These are phyloP conservation scores for Onychorhynchus coronatus DNA, from an alignment of 2,113 vertebrate genomes.

Conservation along the genomic window DNA sequence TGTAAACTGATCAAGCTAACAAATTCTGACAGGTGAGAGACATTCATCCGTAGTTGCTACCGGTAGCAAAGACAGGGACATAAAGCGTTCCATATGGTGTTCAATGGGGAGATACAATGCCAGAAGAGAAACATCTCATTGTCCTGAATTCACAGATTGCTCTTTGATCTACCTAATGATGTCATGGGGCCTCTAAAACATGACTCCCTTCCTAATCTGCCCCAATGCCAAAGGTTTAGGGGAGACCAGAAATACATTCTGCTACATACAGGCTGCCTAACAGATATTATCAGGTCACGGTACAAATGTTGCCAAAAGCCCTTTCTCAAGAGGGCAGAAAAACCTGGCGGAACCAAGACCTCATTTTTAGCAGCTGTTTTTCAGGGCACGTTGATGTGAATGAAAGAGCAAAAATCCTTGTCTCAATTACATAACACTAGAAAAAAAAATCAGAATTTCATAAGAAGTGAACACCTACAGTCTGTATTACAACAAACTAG, in stretches of 20 bases:
- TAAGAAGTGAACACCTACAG: neutral
- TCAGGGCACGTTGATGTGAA: neutral
- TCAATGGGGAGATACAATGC: neutral
- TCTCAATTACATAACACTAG: neutral
- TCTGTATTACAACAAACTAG: neutral
- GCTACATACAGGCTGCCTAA: neutral
- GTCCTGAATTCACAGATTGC: neutral
- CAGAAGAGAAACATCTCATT: neutral
- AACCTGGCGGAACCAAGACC: neutral
- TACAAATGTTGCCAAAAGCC: neutral
- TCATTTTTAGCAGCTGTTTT: neutral
- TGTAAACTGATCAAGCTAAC: constrained; percentile 2
- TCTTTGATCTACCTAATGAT: neutral
- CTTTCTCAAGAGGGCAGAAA: neutral
- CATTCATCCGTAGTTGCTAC: neutral
- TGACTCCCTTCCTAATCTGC: neutral
- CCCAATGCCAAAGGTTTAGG: neutral
- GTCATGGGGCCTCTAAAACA: neutral
- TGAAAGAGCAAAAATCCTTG: neutral
- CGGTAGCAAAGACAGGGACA: neutral
- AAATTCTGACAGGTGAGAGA: constrained; percentile 32
- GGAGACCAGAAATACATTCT: neutral
- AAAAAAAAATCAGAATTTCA: neutral
- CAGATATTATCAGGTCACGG: neutral
- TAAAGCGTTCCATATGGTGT: constrained; percentile 24